Conservation (phyloP, 2,888 invertebrate genomes). For the Agonopterix arenella region DNA sequence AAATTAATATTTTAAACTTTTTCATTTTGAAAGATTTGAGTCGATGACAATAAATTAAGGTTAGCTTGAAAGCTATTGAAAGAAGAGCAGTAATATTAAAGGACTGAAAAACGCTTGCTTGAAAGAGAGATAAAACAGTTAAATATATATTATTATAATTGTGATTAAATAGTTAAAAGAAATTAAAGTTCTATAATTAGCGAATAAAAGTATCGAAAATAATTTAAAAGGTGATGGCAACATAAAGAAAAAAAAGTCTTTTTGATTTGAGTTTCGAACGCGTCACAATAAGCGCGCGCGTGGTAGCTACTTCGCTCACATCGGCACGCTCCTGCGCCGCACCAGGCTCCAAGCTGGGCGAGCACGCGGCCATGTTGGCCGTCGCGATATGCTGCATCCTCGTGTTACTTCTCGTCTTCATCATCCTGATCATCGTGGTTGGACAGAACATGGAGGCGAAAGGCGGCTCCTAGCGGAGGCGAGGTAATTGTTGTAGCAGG, state of each 20-base stretch:
- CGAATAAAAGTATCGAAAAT: no score
- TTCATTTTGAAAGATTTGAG: background rate
- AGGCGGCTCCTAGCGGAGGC: slow-evolving; percentile 70
- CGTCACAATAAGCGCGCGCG: slow-evolving; percentile 43
- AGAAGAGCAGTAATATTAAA: background rate
- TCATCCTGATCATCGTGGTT: slow-evolving; percentile 87
- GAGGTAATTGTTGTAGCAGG: slow-evolving; percentile 32
- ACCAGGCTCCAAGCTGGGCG: slow-evolving; percentile 69
- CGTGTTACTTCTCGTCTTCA: slow-evolving; percentile 87
- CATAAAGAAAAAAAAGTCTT: background rate
- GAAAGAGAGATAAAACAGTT: background rate
- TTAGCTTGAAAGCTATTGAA: no score
- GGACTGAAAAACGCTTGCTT: slow-evolving; percentile 7
- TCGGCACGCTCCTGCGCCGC: slow-evolving; percentile 50
- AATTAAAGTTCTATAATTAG: no score
- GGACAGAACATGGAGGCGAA: slow-evolving; percentile 85
- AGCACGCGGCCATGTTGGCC: slow-evolving; percentile 84
- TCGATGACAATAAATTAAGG: background rate
- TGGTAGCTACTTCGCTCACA: slow-evolving; percentile 45
- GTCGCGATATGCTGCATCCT: slow-evolving; percentile 90
- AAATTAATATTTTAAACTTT: background rate
- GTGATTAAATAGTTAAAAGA: no score
- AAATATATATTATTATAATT: background rate
- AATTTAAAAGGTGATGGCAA: no score
- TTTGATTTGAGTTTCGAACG: background rate